A percentile compares a stretch with the other conserved stretches of the same genome.
Evolutionary conservation across 2,888 invertebrate genomes (phyloP).

Genomic region (Muscina levida): DNA sequence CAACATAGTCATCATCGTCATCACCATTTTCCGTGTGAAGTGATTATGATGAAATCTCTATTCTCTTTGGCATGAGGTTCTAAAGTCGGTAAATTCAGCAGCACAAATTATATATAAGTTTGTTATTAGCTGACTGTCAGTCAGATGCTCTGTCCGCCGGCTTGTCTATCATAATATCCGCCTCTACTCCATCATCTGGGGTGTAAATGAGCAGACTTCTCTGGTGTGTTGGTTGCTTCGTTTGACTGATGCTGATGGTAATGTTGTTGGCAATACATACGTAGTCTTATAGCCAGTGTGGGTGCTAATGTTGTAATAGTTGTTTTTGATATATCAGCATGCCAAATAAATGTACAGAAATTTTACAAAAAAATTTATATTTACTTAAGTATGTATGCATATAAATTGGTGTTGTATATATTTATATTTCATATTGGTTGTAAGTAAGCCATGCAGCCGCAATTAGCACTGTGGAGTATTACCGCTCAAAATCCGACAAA

Average conservation of each 20-base stretch:
- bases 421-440: constrained; percentile 6
- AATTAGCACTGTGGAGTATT: too few relatives aligned
- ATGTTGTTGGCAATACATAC: background rate
- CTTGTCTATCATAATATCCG: background rate
- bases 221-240: background rate
- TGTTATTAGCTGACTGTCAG: constrained; percentile 28
- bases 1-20: constrained; percentile 2
- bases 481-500: too few relatives aligned
- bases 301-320: background rate
- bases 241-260: constrained; percentile 31
- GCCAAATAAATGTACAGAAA: constrained; percentile 1
- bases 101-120: constrained; percentile 33
- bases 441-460: background rate
- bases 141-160: constrained; percentile 8
- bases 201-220: background rate
- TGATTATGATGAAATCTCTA: constrained; percentile 10
- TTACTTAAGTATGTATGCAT: too few relatives aligned
- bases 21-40: background rate
- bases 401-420: too few relatives aligned
- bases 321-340: constrained; percentile 11
- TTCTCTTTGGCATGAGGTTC: background rate
- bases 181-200: background rate
- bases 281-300: constrained; percentile 11
- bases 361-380: background rate
- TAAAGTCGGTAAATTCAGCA: constrained; percentile 28